Evolutionary conservation across 2,797 vertebrate species (phyloP).

Genomic region (Chromobotia macracanthus): DNA sequence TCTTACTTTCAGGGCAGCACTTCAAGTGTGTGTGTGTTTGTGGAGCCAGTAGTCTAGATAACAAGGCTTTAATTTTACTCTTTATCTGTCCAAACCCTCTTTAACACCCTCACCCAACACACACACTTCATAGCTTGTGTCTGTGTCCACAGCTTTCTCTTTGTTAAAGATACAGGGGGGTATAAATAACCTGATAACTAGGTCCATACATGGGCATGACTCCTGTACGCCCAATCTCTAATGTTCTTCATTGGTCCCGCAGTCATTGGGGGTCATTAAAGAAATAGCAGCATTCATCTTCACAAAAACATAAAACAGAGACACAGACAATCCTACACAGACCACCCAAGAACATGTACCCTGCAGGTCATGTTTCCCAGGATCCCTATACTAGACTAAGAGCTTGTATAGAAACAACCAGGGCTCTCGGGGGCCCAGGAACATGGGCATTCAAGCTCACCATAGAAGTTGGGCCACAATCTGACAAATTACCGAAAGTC

Average conservation of each 20-base stretch:
- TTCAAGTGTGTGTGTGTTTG: constrained; percentile 2
- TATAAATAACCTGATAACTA: constrained; percentile 35
- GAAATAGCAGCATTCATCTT: constrained; percentile 1
- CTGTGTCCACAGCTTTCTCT: constrained; percentile 6
- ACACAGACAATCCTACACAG: constrained; percentile 6
- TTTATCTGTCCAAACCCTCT: constrained; percentile 21
- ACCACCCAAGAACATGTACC: constrained; percentile 30
- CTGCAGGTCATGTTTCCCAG: constrained; percentile 20
- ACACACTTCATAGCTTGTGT: neutral
- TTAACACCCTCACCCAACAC: constrained; percentile 21
- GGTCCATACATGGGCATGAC: neutral
- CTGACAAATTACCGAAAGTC: neutral
- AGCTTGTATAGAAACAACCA: constrained; percentile 1
- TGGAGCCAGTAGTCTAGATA: constrained; percentile 11
- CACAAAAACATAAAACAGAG: neutral
- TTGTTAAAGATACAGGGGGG: neutral
- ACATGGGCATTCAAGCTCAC: constrained; percentile 6
- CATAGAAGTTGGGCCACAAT: neutral
- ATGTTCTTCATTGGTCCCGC: neutral
- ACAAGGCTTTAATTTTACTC: constrained; percentile 26
- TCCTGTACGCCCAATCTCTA: neutral
- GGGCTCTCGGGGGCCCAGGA: neutral
- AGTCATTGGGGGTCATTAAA: neutral
- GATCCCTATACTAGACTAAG: neutral
- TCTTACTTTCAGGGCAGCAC: neutral